Evolutionary conservation across 2,113 vertebrate species (phyloP).

Genomic region (Bombycilla garrulus): DNA sequence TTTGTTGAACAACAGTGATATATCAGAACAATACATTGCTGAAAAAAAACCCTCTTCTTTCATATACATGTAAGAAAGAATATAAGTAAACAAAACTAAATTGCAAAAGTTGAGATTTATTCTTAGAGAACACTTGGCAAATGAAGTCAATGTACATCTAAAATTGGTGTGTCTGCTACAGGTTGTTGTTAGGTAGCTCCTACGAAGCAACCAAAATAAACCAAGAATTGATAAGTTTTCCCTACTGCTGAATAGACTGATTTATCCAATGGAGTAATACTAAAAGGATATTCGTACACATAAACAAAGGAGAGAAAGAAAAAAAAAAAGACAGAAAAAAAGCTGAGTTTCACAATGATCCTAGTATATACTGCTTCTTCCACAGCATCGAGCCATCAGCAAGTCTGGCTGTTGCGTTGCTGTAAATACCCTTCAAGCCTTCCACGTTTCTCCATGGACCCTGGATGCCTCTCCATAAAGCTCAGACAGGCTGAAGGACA

Average conservation of each 20-base stretch:
- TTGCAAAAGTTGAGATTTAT: not conserved
- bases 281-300: not conserved
- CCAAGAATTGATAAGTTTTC: not conserved
- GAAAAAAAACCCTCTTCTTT: not conserved
- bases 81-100: not conserved
- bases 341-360: not conserved
- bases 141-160: not conserved
- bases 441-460: not conserved
- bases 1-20: constrained; percentile 2
- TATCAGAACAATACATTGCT: not conserved
- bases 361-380: not conserved
- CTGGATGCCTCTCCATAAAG: not conserved
- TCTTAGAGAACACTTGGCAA: not conserved
- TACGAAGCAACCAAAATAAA: not conserved
- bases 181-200: not conserved
- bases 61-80: not conserved
- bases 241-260: not conserved
- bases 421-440: not conserved
- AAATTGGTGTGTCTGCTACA: not conserved
- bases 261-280: not conserved
- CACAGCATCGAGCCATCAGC: not conserved
- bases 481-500: not conserved
- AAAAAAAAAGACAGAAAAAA: not conserved
- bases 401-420: not conserved
- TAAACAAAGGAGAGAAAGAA: not conserved